Evolutionary conservation across 2,113 vertebrate genomes (phyloP).

Genomic region (Dipodomys merriami): DNA sequence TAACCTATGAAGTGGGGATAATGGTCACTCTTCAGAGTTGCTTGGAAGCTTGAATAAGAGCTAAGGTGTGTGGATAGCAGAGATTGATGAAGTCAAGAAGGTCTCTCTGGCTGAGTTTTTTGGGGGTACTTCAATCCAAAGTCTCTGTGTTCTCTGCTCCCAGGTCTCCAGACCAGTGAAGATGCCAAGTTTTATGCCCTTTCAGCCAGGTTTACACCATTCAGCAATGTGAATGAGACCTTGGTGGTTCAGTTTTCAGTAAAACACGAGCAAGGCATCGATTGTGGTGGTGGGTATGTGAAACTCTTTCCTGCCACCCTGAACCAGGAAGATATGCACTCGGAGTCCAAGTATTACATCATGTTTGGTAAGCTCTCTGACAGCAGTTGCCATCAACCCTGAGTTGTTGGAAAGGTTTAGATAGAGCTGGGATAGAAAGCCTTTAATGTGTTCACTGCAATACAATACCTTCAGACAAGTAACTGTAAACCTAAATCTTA

Average conservation of each 20-base stretch:
- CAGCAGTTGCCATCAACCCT: neutral
- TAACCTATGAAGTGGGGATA: neutral
- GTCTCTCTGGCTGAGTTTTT: neutral
- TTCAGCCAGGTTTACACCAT: slow-evolving; percentile 87
- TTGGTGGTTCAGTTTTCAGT: slow-evolving; percentile 89
- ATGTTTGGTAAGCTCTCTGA: slow-evolving; percentile 87
- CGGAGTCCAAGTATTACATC: slow-evolving; percentile 89
- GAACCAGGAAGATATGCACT: slow-evolving; percentile 88
- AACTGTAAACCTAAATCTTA: slow-evolving; percentile 26
- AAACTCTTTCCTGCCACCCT: slow-evolving; percentile 90
- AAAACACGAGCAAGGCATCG: slow-evolving; percentile 90
- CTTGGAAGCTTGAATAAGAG: neutral
- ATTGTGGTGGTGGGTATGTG: slow-evolving; percentile 89
- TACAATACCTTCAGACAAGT: slow-evolving; percentile 26
- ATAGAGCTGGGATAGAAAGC: slow-evolving; percentile 4
- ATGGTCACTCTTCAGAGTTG: neutral
- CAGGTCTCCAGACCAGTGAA: slow-evolving; percentile 89
- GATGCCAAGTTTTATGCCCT: slow-evolving; percentile 89
- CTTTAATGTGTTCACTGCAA: neutral
- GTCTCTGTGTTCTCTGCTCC: neutral
- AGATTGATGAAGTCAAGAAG: neutral
- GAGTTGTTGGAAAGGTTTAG: slow-evolving; percentile 7
- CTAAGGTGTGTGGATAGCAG: neutral
- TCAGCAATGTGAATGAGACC: slow-evolving; percentile 88
- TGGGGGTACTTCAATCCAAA: neutral